These are phyloP conservation scores for Drosophila siamana DNA, from an alignment of 2,888 invertebrate genomes.

Conservation along the genomic window DNA sequence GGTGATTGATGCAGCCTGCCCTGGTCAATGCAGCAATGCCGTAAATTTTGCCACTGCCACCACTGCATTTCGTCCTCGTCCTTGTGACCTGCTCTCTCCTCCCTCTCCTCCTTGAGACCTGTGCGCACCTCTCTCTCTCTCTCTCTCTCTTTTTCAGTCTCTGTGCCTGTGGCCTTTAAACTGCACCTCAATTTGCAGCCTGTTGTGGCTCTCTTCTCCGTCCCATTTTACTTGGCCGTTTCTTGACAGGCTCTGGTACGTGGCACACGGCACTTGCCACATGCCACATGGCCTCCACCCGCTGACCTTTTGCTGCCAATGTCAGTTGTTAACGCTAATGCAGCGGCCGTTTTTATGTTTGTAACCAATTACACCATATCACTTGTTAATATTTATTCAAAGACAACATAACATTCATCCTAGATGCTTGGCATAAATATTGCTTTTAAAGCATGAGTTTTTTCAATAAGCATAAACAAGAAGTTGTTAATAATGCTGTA, in stretches of 20 bases:
- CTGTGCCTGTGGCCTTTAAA: constrained; percentile 16
- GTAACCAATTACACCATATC: neutral
- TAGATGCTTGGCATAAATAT: neutral
- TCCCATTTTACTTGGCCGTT: constrained; percentile 12
- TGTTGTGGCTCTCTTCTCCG: constrained; percentile 2
- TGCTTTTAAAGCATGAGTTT: neutral
- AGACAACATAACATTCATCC: neutral
- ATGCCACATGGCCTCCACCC: neutral
- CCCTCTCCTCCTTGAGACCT: neutral
- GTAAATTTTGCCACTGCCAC: constrained; percentile 36
- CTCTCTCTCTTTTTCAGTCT: too few relatives aligned
- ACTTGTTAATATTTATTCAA: neutral
- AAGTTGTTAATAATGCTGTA: too few relatives aligned
- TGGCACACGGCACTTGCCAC: too few relatives aligned
- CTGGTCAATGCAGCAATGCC: constrained; percentile 43
- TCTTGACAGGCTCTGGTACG: constrained; percentile 4
- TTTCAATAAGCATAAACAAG: too few relatives aligned
- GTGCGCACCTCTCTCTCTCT: too few relatives aligned
- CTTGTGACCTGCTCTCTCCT: constrained; percentile 24
- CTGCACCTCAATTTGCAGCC: constrained; percentile 13
- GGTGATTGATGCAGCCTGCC: constrained; percentile 50
- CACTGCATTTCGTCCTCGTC: constrained; percentile 7
- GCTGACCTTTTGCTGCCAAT: constrained; percentile 8
- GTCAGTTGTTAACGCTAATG: constrained; percentile 3
- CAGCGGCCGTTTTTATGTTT: neutral